Evolutionary conservation across 64 coral and sea anemone genomes (phyloP), one percentile per base, ranked within the genome.

Genomic region (Dendrophyllia cribrosa): DNA sequence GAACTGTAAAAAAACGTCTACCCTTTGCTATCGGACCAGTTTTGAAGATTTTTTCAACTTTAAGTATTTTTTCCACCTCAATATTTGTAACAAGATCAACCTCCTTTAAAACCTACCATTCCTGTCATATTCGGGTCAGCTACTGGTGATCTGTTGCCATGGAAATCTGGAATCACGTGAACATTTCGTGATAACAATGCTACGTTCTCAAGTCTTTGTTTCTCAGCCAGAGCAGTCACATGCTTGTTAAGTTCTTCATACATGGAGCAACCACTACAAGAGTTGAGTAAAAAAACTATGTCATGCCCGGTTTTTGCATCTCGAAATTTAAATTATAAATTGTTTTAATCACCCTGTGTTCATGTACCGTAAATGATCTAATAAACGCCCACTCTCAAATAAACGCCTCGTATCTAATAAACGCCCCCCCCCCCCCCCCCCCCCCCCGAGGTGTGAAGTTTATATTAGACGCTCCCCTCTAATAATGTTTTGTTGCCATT

Each of bases 111-210:
- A 25, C 91, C n/a, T 88, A 98, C 96, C 96, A 98, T 98, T 51
- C 96, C 96, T 53, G 80, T 95, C 80, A 98, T 88, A 11, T 79
- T 85, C 3, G 96, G 90, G 60, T 98, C 91, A 55, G 93, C 96
- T 71, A 96, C 66, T 15, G 96, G 96, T 62, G 96, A 98, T 19
- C 96, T 89, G 87, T 98, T 98, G 51, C 96, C 96, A 96, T 98
- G 94, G 83, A 98, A 98, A 74, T 98, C 96, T 85, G 96, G 96
- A 55, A 96, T 78, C 21, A 98, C 77, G 75, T 98, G 96, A 44
- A 87, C 85, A 56, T 96, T 67, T 55, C 76, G 82, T 75, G 96
- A 86, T 16, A 98, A 69, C 15, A 90, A 95, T 12, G 93, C 93
- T 6, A 72, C 48, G 44, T 94, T 90, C 10, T 17, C 44, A 50